Percentiles rank a stretch among this genome's conserved stretches.
Evolutionary conservation across 2,113 vertebrate species (phyloP).

Genomic region (Pseudorhombus dupliciocellatus): DNA sequence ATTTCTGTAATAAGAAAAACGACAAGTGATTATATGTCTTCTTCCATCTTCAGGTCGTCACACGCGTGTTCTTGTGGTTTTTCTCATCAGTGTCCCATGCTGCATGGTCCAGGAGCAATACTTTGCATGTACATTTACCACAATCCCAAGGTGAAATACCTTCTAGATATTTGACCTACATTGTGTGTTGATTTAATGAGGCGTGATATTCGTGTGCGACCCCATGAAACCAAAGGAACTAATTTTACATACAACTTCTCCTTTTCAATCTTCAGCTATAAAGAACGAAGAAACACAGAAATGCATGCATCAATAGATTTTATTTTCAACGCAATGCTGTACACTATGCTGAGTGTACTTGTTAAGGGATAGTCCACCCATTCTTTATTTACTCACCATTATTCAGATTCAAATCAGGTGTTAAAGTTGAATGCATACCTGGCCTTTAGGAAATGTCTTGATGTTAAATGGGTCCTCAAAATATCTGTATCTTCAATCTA

Average conservation of each 20-base stretch:
- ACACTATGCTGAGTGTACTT: too few relatives aligned
- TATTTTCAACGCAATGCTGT: too few relatives aligned
- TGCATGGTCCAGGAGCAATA: slow-evolving; percentile 1
- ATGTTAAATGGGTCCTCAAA: too few relatives aligned
- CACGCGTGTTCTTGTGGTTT: slow-evolving; percentile 2
- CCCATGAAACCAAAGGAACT: not conserved
- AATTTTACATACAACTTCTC: slow-evolving; percentile 43
- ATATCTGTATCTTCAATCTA: too few relatives aligned
- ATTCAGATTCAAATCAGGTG: too few relatives aligned
- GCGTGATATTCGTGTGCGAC: not conserved
- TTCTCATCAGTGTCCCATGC: not conserved
- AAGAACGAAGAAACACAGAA: too few relatives aligned
- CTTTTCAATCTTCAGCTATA: slow-evolving; percentile 30
- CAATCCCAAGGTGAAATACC: not conserved
- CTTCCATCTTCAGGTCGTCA: not conserved
- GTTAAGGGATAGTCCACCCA: too few relatives aligned
- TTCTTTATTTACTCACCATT: too few relatives aligned
- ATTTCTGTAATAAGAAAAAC: not conserved
- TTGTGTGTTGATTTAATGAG: not conserved
- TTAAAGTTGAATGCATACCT: too few relatives aligned
- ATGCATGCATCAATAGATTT: not conserved
- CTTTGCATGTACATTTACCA: not conserved
- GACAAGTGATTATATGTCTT: slow-evolving; percentile 1
- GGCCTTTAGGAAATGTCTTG: too few relatives aligned
- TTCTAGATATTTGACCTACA: slow-evolving; percentile 33